Evolutionary conservation across 1,140 invertebrate species (phyloP).

Genomic region (Lepidotrigona ventralis): DNA sequence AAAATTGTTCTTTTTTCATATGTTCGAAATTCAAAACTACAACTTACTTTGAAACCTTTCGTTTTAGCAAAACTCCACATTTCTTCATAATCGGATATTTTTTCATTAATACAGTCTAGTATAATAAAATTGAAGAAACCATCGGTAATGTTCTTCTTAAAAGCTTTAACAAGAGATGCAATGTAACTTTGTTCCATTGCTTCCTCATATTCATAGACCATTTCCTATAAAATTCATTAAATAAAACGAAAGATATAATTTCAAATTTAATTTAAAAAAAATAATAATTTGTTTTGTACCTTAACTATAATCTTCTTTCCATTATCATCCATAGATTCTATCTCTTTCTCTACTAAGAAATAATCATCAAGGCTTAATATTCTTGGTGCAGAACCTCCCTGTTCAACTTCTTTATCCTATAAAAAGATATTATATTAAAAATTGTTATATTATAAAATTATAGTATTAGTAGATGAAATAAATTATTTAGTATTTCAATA

Average conservation of each 20-base stretch:
- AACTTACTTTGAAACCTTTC: conserved; percentile 91
- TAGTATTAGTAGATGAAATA: background rate
- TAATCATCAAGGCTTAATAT: conserved; percentile 98
- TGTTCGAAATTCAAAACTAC: background rate
- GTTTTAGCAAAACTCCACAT: conserved; percentile 93
- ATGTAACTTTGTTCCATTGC: conserved; percentile 91
- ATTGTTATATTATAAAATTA: background rate
- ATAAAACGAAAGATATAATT: background rate
- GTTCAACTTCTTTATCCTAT: conserved; percentile 87
- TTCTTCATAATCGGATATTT: conserved; percentile 90
- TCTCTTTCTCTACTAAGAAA: conserved; percentile 95
- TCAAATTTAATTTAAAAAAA: background rate
- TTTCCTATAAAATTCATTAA: conserved; percentile 82
- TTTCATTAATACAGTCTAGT: conserved; percentile 93
- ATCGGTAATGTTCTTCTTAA: conserved; percentile 95
- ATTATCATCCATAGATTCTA: conserved; percentile 88
- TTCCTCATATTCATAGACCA: conserved; percentile 95
- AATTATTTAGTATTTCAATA: background rate
- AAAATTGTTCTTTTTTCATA: background rate
- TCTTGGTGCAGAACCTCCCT: conserved; percentile 89
- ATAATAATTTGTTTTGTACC: conserved; percentile 71
- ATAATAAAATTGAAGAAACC: conserved; percentile 97
- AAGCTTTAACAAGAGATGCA: conserved; percentile 91
- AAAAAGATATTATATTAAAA: background rate
- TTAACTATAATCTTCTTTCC: conserved; percentile 87